These are phyloP conservation scores for Helicoverpa armigera DNA, from an alignment of 1,140 invertebrate species.

Conservation along the genomic window DNA sequence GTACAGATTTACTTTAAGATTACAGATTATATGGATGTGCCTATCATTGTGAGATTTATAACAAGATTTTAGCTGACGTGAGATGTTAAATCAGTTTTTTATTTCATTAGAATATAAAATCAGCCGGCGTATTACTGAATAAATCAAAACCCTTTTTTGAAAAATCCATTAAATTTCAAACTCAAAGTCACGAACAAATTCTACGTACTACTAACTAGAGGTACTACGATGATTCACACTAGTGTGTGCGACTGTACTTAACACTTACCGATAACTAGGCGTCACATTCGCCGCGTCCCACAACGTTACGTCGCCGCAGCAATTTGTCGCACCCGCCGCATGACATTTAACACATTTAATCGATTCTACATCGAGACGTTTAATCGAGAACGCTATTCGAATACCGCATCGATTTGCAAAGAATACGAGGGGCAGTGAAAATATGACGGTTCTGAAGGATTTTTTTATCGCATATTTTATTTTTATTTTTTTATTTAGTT, in stretches of 20 bases:
- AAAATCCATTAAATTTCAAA: too few relatives aligned
- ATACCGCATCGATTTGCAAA: constrained; percentile 30
- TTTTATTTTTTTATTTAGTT: constrained; percentile 2
- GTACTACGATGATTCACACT: background rate
- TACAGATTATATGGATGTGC: too few relatives aligned
- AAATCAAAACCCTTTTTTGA: too few relatives aligned
- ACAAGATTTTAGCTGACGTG: too few relatives aligned
- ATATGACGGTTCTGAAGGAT: constrained; percentile 2
- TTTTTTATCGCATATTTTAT: constrained; percentile 24
- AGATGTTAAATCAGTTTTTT: too few relatives aligned
- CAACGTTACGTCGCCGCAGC: constrained; percentile 6
- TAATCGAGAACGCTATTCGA: constrained; percentile 25
- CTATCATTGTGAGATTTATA: too few relatives aligned
- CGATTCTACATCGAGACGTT: constrained; percentile 1
- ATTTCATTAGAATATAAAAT: too few relatives aligned
- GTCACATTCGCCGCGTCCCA: constrained; percentile 25
- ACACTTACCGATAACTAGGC: constrained; percentile 20
- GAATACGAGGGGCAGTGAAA: constrained; percentile 15
- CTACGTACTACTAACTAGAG: too few relatives aligned
- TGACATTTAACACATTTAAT: constrained; percentile 45
- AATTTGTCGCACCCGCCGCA: constrained; percentile 29
- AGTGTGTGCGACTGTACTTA: background rate
- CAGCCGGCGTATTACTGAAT: too few relatives aligned
- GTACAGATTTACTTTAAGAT: too few relatives aligned
- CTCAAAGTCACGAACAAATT: background rate